Evolutionary conservation across 2,888 invertebrate species (phyloP), one percentile per base, ranked within the genome.

Genomic region (Cosmorhoe ocellata): DNA sequence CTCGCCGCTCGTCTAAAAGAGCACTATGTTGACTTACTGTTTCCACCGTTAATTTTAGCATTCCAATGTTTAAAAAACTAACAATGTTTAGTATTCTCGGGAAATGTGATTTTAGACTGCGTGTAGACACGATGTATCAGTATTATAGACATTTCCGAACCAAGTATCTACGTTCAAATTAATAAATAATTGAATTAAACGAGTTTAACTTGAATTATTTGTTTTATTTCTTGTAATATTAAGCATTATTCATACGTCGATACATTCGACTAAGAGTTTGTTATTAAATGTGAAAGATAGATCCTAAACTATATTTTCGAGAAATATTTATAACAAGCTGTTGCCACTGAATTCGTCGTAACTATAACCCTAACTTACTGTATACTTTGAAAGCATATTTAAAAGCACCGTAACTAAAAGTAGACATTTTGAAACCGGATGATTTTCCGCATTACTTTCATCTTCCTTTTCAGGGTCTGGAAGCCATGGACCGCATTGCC

Each of bases 401-500:
- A 18, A 18, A 18, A 18, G 18, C 9, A 42, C 28, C 9, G 27
- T 41, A 32, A 27, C 1, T 11, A 32, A 10, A 12, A 37, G 8
- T 11, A 51, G n/a, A 24, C 6, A 33, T n/a, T 34, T 47, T 1
- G 47, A 9, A 10, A 11, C 6, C 6, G n/a, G 27, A 46, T 30
- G 43, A 10, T 32, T 26, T 48, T 47, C 22, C 24, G 66, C 61
- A n/a, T 22, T 32, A 10, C 47, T 49, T 36, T 67, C 66, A 50
- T 63, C 57, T 10, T 58, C 59, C 47, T 77, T n/a, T n/a, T n/a
- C 69, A 0, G 73, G 69, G 40, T 89, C 77, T 0, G 89, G 86
- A 0, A 84, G 58, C 89, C 89, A 90, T 0, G 81, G 80, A 0
- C 84, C 88, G 59, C 89, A 90, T 47, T 90, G 89, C 39, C 89